A percentile compares a stretch with the other conserved stretches of the same genome.
These are phyloP conservation scores for Anoplius nigerrimus DNA, from an alignment of 2,888 invertebrate species.

Conservation along the genomic window DNA sequence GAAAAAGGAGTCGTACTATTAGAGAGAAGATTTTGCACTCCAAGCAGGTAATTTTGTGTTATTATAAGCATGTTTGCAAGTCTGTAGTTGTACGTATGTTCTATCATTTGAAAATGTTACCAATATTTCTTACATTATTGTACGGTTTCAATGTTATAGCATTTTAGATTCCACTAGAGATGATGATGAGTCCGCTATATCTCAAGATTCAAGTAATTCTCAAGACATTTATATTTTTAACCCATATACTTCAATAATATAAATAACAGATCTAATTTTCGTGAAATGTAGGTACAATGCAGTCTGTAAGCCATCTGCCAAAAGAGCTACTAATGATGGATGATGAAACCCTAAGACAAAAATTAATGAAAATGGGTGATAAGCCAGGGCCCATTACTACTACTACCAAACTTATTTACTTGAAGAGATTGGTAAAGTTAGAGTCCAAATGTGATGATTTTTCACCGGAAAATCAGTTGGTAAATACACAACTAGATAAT, in stretches of 20 bases:
- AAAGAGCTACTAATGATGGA: constrained; percentile 71
- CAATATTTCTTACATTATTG: too few species aligned
- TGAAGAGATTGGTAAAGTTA: constrained; percentile 83
- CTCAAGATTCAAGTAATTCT: background rate
- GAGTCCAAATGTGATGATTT: constrained; percentile 12
- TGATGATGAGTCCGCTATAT: too few species aligned
- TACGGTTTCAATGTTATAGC: too few species aligned
- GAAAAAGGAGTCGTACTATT: constrained; percentile 83
- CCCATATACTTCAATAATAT: background rate
- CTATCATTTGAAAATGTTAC: background rate
- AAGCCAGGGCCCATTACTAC: constrained; percentile 88
- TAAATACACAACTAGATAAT: constrained; percentile 3
- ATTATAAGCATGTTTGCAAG: too few species aligned
- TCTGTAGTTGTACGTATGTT: background rate
- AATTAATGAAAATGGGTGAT: constrained; percentile 82
- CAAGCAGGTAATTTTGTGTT: constrained; percentile 77
- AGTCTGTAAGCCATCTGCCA: constrained; percentile 39
- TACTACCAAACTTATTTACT: constrained; percentile 85
- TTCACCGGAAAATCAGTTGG: background rate
- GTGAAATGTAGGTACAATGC: background rate
- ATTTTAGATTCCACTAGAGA: too few species aligned
- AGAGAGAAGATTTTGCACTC: constrained; percentile 80
- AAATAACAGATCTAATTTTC: background rate
- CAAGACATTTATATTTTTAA: background rate
- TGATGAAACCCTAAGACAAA: constrained; percentile 80